Percentiles rank a stretch among this genome's conserved stretches.
Conservation (phyloP, 2,888 invertebrate species). For the Andrena praecox region DNA sequence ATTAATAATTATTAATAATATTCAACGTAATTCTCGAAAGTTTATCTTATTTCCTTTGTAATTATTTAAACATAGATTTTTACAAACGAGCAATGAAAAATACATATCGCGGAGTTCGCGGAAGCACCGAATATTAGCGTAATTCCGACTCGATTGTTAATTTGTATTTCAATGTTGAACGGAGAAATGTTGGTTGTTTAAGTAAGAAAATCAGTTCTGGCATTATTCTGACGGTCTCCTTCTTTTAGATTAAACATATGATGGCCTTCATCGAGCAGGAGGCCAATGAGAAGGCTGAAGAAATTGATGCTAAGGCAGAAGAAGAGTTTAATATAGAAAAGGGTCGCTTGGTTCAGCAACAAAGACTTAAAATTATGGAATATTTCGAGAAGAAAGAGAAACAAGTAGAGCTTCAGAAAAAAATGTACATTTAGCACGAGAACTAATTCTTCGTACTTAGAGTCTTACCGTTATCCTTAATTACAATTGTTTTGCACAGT, state of each 20-base stretch:
- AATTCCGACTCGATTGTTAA: background rate
- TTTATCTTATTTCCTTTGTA: background rate
- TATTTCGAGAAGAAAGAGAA: conserved; percentile 99
- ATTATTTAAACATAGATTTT: too few relatives aligned
- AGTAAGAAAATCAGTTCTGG: background rate
- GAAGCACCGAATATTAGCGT: too few relatives aligned
- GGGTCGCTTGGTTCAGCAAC: conserved; percentile 98
- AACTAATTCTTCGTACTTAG: background rate
- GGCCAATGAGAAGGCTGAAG: conserved; percentile 99
- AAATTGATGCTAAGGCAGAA: conserved; percentile 99
- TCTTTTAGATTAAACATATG: conserved; percentile 98
- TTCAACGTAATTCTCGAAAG: background rate
- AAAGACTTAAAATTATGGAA: conserved; percentile 99
- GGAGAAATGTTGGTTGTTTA: background rate
- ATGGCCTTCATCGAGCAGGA: conserved; percentile 99
- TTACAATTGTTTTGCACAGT: conserved; percentile 85
- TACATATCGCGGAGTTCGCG: too few relatives aligned
- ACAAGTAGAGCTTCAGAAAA: conserved; percentile 99
- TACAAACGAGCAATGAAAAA: too few relatives aligned
- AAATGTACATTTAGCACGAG: conserved; percentile 89
- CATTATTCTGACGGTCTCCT: conserved; percentile 44
- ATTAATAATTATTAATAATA: background rate
- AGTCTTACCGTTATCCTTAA: background rate
- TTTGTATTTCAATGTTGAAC: background rate
- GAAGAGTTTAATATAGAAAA: conserved; percentile 99